Evolutionary conservation across 2,797 vertebrate species (phyloP).

Genomic region (Serranus cabrilla): DNA sequence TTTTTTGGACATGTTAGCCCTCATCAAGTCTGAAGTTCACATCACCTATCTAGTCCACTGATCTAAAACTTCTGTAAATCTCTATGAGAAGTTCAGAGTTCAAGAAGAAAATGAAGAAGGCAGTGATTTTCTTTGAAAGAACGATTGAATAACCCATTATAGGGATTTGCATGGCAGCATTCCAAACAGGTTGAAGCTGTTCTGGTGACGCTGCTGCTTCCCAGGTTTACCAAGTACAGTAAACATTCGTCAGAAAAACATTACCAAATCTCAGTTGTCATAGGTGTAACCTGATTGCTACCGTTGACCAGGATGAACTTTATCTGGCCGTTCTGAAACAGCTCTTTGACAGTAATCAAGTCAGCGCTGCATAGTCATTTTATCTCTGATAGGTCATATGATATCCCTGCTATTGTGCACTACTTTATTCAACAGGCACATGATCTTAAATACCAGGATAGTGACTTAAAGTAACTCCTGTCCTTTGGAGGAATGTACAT

Average conservation of each 20-base stretch:
- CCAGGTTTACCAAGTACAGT: neutral
- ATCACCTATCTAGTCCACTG: neutral
- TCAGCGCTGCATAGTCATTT: slow-evolving; percentile 68
- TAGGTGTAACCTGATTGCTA: slow-evolving; percentile 41
- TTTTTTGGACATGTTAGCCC: neutral
- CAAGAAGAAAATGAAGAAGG: neutral
- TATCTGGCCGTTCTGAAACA: slow-evolving; percentile 48
- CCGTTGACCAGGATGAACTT: slow-evolving; percentile 45
- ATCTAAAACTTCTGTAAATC: slow-evolving; percentile 19
- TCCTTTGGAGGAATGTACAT: slow-evolving; percentile 44
- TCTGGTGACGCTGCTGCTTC: slow-evolving; percentile 1
- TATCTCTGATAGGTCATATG: slow-evolving; percentile 68
- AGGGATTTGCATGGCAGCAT: neutral
- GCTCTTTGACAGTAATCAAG: slow-evolving; percentile 64
- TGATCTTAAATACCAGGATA: slow-evolving; percentile 63
- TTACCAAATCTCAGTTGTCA: slow-evolving; percentile 30
- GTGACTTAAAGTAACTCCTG: slow-evolving; percentile 54
- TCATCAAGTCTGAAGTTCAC: neutral
- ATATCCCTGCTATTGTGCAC: slow-evolving; percentile 67
- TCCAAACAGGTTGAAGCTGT: slow-evolving; percentile 9
- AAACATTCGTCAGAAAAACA: slow-evolving; percentile 15
- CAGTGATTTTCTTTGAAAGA: neutral
- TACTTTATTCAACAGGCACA: slow-evolving; percentile 60
- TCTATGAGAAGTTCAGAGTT: slow-evolving; percentile 10
- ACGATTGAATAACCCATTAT: slow-evolving; percentile 27